Conservation (phyloP, 1,140 invertebrate genomes). For the Lanistes nyassanus region DNA sequence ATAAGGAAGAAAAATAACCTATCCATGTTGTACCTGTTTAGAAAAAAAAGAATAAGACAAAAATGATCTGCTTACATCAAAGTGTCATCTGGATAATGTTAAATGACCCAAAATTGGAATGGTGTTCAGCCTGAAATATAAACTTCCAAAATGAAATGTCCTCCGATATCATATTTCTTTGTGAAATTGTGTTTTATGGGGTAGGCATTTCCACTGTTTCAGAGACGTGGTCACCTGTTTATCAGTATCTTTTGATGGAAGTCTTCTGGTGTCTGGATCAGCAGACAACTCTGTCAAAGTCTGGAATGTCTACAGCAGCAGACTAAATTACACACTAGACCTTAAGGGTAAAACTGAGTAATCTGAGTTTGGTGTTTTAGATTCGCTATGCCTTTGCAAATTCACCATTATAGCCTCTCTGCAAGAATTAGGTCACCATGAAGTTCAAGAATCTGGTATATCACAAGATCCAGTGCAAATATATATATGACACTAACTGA, state of each 20-base stretch:
- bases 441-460: not conserved
- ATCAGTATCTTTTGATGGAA: conserved; percentile 77
- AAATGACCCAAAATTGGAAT: not conserved
- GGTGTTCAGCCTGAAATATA: not conserved
- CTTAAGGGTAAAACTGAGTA: conserved; percentile 71
- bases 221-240: conserved; percentile 73
- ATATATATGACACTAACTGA: not conserved
- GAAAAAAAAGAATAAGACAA: not conserved
- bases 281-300: conserved; percentile 78
- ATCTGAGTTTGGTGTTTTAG: not conserved
- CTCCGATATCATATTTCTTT: not conserved
- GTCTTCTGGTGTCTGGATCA: conserved; percentile 78
- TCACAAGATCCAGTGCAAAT: not conserved
- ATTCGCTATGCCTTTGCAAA: not conserved
- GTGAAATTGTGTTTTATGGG: too few relatives aligned
- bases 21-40: not conserved
- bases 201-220: too few relatives aligned
- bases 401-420: not conserved
- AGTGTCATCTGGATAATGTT: too few relatives aligned
- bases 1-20: not conserved
- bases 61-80: not conserved
- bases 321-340: conserved; percentile 76
- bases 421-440: not conserved
- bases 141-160: not conserved
- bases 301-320: conserved; percentile 82